A percentile compares a stretch with the other conserved stretches of the same genome.
Conservation (phyloP, 2,113 vertebrate species). For the Podiceps cristatus region DNA sequence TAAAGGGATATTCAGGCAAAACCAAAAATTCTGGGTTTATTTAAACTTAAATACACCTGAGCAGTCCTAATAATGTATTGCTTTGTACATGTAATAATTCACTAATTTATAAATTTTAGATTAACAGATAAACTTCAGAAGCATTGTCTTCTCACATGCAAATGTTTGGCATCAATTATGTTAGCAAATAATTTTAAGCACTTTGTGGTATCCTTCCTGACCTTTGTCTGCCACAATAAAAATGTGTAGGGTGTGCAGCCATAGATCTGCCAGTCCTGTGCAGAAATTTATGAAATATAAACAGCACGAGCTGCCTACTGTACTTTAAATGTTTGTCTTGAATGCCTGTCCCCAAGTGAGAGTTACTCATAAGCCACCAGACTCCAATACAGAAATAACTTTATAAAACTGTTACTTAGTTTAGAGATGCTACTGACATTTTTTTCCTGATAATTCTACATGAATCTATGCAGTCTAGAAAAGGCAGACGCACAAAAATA, state of each 20-base stretch:
- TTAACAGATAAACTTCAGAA: not conserved
- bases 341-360: not conserved
- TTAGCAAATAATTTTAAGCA: not conserved
- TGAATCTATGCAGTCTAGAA: not conserved
- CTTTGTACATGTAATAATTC: not conserved
- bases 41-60: not conserved
- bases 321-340: not conserved
- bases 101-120: not conserved
- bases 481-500: not conserved
- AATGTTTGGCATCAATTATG: not conserved
- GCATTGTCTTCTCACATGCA: not conserved
- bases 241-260: not conserved
- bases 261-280: not conserved
- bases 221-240: not conserved
- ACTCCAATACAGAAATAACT: not conserved
- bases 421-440: not conserved
- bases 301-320: accelerated
- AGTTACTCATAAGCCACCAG: not conserved
- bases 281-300: not conserved
- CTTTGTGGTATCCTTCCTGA: not conserved
- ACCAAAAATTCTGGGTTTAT: not conserved
- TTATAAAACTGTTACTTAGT: not conserved
- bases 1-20: not conserved
- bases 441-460: not conserved
- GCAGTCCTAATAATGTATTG: not conserved